Conservation (phyloP, 30 jellyfish, hydroid and myxozoan species). For the Chrysaora quinquecirrha region DNA sequence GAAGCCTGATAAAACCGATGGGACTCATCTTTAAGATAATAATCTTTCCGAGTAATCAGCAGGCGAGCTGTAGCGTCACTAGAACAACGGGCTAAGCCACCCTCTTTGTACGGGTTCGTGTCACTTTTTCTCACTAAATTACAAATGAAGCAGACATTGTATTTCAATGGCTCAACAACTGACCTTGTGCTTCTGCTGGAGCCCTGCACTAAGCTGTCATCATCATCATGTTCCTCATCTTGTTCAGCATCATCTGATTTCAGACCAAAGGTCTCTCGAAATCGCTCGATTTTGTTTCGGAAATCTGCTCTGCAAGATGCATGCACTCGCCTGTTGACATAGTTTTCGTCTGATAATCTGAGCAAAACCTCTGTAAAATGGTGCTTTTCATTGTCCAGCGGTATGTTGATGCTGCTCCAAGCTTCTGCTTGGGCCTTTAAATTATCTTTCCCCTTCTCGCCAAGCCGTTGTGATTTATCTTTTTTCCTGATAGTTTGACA, state of each 20-base stretch:
- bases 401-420: slow-evolving; percentile 21
- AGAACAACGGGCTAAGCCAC: slow-evolving; percentile 30
- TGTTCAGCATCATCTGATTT: slow-evolving; percentile 15
- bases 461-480: slow-evolving; percentile 17
- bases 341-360: slow-evolving; percentile 17
- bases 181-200: slow-evolving; percentile 22
- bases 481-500: slow-evolving; percentile 6
- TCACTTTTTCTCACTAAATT: slow-evolving; percentile 16
- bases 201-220: slow-evolving; percentile 20
- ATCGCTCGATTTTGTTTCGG: slow-evolving; percentile 17
- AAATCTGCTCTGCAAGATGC: slow-evolving; percentile 18
- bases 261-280: slow-evolving; percentile 22
- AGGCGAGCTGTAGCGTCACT: slow-evolving; percentile 5
- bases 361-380: slow-evolving; percentile 16
- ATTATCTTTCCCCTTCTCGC: slow-evolving; percentile 20
- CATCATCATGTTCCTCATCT: slow-evolving; percentile 13
- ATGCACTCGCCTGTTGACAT: slow-evolving; percentile 19
- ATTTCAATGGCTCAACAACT: slow-evolving; percentile 17
- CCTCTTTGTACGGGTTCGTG: slow-evolving; percentile 22
- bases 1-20: slow-evolving; percentile 47
- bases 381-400: slow-evolving; percentile 4
- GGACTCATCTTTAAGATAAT: slow-evolving; percentile 1
- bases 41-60: neutral
- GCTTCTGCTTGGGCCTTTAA: slow-evolving; percentile 18
- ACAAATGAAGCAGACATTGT: slow-evolving; percentile 27